phyloP scores from a whole-genome alignment of 2,888 invertebrate species.

The Cheilosia urbana region DNA sequence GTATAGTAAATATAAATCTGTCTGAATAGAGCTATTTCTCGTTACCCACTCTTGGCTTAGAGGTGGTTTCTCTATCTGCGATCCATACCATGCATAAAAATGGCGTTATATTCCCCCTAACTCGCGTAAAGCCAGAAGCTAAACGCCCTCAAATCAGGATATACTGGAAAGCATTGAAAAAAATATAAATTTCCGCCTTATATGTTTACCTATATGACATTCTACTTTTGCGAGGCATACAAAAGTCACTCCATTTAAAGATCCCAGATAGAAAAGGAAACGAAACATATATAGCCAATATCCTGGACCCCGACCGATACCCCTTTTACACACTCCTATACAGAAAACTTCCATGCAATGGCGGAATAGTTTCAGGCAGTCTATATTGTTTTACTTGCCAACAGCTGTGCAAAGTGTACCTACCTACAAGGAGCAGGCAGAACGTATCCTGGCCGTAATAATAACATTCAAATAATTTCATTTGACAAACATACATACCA shows the following conservation, averaged over 20 bases:
- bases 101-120: not conserved
- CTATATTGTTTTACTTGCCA: constrained; percentile 6
- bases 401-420: constrained; percentile 21
- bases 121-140: constrained; percentile 7
- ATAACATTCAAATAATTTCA: constrained; percentile 69
- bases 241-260: constrained; percentile 2
- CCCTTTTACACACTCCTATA: not conserved
- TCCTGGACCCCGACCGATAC: constrained; percentile 15
- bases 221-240: not conserved
- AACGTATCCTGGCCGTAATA: constrained; percentile 58
- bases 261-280: constrained; percentile 2
- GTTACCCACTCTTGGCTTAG: not conserved
- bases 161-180: not conserved
- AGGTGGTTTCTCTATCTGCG: not conserved
- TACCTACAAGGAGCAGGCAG: constrained; percentile 17
- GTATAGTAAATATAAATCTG: no score
- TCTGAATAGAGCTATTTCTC: not conserved
- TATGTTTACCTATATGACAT: not conserved
- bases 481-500: constrained; percentile 60
- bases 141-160: constrained; percentile 14
- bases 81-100: constrained; percentile 5
- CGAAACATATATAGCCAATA: constrained; percentile 24
- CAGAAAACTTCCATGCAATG: constrained; percentile 22
- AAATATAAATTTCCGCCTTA: constrained; percentile 13
- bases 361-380: not conserved